These are phyloP conservation scores for Eulemur macaco DNA, from an alignment of 2,113 vertebrate species.

Conservation along the genomic window DNA sequence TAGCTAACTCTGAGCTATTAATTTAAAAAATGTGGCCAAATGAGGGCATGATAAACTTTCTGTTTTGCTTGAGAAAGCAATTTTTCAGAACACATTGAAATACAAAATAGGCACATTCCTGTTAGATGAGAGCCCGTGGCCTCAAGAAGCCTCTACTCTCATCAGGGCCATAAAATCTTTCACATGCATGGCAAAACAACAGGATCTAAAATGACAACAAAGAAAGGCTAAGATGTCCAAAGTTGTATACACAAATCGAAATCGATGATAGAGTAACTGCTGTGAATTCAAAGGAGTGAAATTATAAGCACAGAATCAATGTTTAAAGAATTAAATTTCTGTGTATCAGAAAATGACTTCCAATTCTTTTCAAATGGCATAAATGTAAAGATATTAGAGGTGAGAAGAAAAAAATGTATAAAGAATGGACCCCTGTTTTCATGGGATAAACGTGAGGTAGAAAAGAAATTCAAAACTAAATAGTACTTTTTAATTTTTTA, in stretches of 20 bases:
- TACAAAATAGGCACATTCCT: background rate
- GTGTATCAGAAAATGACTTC: background rate
- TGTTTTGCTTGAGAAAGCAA: slow-evolving; percentile 27
- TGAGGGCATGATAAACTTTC: background rate
- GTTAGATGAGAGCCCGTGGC: background rate
- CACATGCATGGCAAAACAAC: background rate
- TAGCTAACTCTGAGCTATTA: background rate
- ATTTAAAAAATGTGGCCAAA: slow-evolving; percentile 38
- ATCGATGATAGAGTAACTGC: background rate
- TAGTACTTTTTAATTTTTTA: background rate
- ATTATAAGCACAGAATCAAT: background rate
- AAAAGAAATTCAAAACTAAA: slow-evolving; percentile 32
- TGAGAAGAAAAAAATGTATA: background rate
- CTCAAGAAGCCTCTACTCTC: background rate
- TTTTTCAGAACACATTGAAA: slow-evolving; percentile 9
- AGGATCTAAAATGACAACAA: slow-evolving; percentile 6
- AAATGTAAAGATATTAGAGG: background rate
- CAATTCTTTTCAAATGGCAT: background rate
- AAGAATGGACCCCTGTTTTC: background rate
- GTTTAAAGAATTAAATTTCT: slow-evolving; percentile 12
- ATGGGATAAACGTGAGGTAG: background rate
- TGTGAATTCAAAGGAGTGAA: background rate
- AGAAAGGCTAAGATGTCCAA: slow-evolving; percentile 12
- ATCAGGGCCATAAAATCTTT: background rate
- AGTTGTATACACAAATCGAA: background rate